These are phyloP conservation scores for Protosalanx chinensis DNA, from an alignment of 2,797 vertebrate genomes.

Conservation along the genomic window DNA sequence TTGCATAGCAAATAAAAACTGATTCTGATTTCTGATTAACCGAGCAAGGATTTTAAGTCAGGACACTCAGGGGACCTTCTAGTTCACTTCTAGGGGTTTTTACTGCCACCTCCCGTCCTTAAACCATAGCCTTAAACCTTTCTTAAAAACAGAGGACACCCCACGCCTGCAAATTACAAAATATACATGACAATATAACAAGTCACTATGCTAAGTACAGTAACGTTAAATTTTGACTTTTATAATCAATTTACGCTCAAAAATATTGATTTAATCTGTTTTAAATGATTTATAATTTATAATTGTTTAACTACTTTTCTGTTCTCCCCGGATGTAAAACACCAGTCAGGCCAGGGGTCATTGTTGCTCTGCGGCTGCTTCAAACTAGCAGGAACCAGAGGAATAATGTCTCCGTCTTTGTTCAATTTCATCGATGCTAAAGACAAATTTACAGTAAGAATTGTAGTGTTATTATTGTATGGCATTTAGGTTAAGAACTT, in stretches of 20 bases:
- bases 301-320: neutral
- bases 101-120: too few relatives aligned
- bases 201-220: neutral
- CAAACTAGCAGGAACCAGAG: neutral
- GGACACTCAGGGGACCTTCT: too few relatives aligned
- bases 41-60: too few relatives aligned
- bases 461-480: accelerated
- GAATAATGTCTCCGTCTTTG: constrained; percentile 67
- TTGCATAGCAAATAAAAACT: too few relatives aligned
- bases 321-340: constrained; percentile 50
- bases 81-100: too few relatives aligned
- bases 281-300: neutral
- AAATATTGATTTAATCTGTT: too few relatives aligned
- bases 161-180: constrained; percentile 1
- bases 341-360: neutral
- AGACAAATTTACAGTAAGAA: constrained; percentile 74
- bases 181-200: neutral
- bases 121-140: too few relatives aligned
- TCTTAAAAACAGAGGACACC: too few relatives aligned
- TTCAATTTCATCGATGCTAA: constrained; percentile 74
- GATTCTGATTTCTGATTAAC: too few relatives aligned
- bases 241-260: too few relatives aligned
- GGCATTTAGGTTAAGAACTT: accelerated
- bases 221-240: neutral
- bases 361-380: neutral